phyloP scores from a whole-genome alignment of 2,797 vertebrate species.

The Cetoscarus ocellatus region DNA sequence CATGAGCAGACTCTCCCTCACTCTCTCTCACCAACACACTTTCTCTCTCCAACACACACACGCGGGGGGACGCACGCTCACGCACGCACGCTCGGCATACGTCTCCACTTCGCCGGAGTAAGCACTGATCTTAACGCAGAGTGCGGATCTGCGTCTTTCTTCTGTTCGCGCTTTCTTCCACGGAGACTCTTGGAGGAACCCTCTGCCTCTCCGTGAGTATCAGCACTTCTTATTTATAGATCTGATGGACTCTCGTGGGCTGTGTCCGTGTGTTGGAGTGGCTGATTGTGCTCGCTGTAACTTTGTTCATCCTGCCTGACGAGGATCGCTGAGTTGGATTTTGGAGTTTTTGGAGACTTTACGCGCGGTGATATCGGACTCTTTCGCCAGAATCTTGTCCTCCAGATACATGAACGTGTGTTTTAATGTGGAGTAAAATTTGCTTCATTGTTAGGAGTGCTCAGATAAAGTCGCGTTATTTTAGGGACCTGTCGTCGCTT shows the following conservation, averaged over 20 bases:
- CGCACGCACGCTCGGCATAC: constrained; percentile 46
- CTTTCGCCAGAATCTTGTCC: no score
- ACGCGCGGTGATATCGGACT: not conserved
- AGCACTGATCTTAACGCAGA: constrained; percentile 68
- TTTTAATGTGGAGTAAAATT: not conserved
- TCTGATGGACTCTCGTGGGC: not conserved
- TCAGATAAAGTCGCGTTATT: constrained; percentile 2
- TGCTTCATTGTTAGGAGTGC: no score
- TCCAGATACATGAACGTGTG: not conserved
- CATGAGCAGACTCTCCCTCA: constrained; percentile 50
- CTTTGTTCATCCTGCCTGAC: constrained; percentile 24
- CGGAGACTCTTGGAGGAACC: constrained; percentile 55
- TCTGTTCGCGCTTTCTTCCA: constrained; percentile 59
- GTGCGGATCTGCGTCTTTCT: constrained; percentile 63
- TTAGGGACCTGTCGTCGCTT: constrained; percentile 21
- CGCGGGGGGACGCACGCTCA: constrained; percentile 39
- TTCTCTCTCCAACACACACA: constrained; percentile 15
- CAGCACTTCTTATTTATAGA: not conserved
- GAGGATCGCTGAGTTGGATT: constrained; percentile 10
- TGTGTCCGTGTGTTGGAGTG: not conserved
- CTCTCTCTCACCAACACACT: constrained; percentile 16
- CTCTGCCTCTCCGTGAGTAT: constrained; percentile 57
- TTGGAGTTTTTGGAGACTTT: constrained; percentile 8
- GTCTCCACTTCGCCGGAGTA: constrained; percentile 68
- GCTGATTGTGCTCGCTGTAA: constrained; percentile 21